Evolutionary conservation across 2,113 vertebrate genomes (phyloP).

Genomic region (Rhinolophus ferrumequinum): DNA sequence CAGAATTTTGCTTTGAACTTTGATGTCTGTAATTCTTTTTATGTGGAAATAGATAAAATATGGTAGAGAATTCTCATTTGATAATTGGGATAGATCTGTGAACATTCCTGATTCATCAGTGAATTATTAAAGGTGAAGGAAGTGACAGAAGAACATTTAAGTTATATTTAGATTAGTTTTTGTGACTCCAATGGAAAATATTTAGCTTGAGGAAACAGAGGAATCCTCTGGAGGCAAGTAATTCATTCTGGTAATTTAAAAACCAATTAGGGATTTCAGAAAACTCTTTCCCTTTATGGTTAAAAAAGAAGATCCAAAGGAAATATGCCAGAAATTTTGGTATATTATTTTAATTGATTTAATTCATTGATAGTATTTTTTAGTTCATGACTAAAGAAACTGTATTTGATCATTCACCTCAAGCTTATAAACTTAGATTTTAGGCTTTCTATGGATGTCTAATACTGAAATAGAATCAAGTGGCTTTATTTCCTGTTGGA

Average conservation of each 20-base stretch:
- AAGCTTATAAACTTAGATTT: conserved; percentile 13
- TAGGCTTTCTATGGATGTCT: not conserved
- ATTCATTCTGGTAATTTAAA: conserved; percentile 81
- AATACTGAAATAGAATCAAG: not conserved
- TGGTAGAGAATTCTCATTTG: conserved; percentile 59
- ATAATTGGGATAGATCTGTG: conserved; percentile 44
- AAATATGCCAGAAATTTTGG: not conserved
- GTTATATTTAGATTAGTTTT: conserved; percentile 81
- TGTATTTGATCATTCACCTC: not conserved
- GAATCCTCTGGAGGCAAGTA: conserved; percentile 75
- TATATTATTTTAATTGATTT: conserved; percentile 71
- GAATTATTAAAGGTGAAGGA: conserved; percentile 80
- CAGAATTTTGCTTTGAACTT: conserved; percentile 69
- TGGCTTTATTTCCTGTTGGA: not conserved
- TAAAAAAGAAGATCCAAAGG: conserved; percentile 77
- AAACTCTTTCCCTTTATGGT: conserved; percentile 74
- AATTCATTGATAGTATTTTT: conserved; percentile 51
- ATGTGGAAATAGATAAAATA: conserved; percentile 74
- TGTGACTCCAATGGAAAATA: conserved; percentile 81
- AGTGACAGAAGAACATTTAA: conserved; percentile 78
- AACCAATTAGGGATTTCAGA: conserved; percentile 75
- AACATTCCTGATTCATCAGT: conserved; percentile 67
- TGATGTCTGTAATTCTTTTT: conserved; percentile 78
- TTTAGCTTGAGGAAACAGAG: conserved; percentile 79
- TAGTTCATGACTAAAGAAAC: conserved; percentile 51